Conservation (phyloP, 2,888 invertebrate genomes). For the Pachycephus smyrnensis region DNA sequence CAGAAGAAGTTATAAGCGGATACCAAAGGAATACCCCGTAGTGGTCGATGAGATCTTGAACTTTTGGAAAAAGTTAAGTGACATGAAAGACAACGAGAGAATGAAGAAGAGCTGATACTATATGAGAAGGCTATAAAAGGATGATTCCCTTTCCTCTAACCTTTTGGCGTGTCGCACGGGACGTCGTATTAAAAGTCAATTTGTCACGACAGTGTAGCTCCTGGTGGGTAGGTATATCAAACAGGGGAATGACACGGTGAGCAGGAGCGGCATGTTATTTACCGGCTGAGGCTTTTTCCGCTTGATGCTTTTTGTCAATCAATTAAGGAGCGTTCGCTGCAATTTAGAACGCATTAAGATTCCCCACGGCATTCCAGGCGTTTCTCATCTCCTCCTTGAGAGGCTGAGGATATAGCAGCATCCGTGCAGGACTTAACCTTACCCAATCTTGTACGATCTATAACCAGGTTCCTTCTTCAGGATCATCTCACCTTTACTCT, state of each 20-base stretch:
- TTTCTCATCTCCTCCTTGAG: background rate
- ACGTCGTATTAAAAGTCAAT: slow-evolving; percentile 42
- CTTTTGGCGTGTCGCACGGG: too few relatives aligned
- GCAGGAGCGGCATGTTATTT: slow-evolving; percentile 16
- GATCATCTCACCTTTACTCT: slow-evolving; percentile 8
- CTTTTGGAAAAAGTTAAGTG: too few relatives aligned
- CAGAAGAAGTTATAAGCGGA: too few relatives aligned
- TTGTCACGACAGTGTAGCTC: slow-evolving; percentile 37
- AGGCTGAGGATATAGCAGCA: background rate
- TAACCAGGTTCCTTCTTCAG: background rate
- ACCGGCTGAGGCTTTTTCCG: slow-evolving; percentile 34
- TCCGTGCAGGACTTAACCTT: slow-evolving; percentile 2
- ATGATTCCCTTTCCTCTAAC: too few relatives aligned
- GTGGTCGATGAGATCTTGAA: too few relatives aligned
- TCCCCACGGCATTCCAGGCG: slow-evolving; percentile 39
- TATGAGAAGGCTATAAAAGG: too few relatives aligned
- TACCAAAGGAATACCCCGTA: too few relatives aligned
- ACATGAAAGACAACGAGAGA: background rate
- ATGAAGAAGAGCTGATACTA: too few relatives aligned
- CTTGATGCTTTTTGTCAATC: slow-evolving; percentile 48
- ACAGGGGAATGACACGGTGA: slow-evolving; percentile 38
- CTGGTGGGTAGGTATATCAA: slow-evolving; percentile 18
- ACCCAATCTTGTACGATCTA: background rate
- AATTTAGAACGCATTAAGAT: slow-evolving; percentile 54
- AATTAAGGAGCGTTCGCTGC: slow-evolving; percentile 49